Percentiles rank a stretch among this genome's conserved stretches.
These are phyloP conservation scores for Clamator glandarius DNA, from an alignment of 2,797 vertebrate species.

Conservation along the genomic window DNA sequence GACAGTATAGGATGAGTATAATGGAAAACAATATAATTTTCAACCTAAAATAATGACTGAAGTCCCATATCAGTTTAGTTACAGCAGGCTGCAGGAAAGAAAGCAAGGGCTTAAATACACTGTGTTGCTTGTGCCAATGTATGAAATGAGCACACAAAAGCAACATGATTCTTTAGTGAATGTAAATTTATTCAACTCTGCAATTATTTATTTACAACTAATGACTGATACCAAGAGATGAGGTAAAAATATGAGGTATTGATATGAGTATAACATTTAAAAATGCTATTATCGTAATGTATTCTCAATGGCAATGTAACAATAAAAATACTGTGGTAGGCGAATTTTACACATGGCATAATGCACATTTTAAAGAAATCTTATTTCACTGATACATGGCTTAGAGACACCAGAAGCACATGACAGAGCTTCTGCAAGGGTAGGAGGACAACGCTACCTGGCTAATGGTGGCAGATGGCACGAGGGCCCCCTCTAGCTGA, in stretches of 20 bases:
- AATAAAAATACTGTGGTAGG: slow-evolving; percentile 70
- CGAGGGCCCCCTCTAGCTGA: neutral
- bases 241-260: slow-evolving; percentile 86
- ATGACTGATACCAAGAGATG: slow-evolving; percentile 76
- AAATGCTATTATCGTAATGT: slow-evolving; percentile 70
- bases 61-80: neutral
- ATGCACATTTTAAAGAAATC: slow-evolving; percentile 34
- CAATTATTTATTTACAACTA: slow-evolving; percentile 79
- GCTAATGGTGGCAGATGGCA: neutral
- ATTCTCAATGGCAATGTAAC: slow-evolving; percentile 74
- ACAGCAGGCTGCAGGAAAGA: neutral
- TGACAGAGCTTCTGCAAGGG: neutral
- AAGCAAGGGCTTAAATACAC: neutral
- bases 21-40: neutral
- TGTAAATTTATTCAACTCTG: slow-evolving; percentile 78
- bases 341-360: slow-evolving; percentile 47
- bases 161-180: slow-evolving; percentile 62
- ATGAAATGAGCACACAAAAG: neutral
- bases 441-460: neutral
- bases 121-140: neutral
- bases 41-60: neutral
- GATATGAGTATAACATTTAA: slow-evolving; percentile 78
- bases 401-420: slow-evolving; percentile 7
- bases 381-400: neutral
- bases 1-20: neutral